Evolutionary conservation across 2,113 vertebrate species (phyloP), one percentile per base, ranked within the genome.

Genomic region (Vulpes vulpes): DNA sequence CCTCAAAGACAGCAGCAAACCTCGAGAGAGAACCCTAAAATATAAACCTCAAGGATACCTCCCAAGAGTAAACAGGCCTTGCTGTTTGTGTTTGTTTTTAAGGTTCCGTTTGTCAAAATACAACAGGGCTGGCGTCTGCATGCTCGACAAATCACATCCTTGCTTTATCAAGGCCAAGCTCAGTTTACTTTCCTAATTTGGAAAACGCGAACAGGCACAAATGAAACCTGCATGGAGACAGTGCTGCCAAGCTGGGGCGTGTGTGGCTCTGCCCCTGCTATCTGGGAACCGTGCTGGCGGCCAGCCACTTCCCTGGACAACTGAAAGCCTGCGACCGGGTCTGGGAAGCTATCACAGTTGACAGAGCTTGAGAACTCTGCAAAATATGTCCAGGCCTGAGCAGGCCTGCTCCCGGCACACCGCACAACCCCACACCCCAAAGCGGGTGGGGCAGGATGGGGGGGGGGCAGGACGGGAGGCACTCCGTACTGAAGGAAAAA

Each of bases 171-270:
- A 8, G 89, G 59, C n/a, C 1, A 3, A 57, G 91, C 86, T 55
- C 8, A 0, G 55, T 35, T 76, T 5, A 74, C 38, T 38, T 80
- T 90, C 94, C 93, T 93, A 90, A 94, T 92, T 38, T 73, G 91
- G 95, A 69, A 51, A 82, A 74, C 8, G 27, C 22, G 22, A 86
- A 71, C 38, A 57, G 51, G 62, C 76, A 57, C 38, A 11, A 69
- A 20, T 0, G 19, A 81, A 64, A n/a, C 74, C 43, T 49, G 20
- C 35, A 16, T 3, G 8, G 43, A 62, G 51, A 27, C 30, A 19
- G 12, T 5, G 0, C 8, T 59, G 97, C 35, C 15, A 22, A 22
- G 51, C 6, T 10, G 27, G 11, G 43, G 25, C 4, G 3, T 4
- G 38, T 23, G 23, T 9, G 2, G 73, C 38, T 30, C 51, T 32